Evolutionary conservation across 2,797 vertebrate species (phyloP), one percentile per base, ranked within the genome.

Genomic region (Cossypha caffra): DNA sequence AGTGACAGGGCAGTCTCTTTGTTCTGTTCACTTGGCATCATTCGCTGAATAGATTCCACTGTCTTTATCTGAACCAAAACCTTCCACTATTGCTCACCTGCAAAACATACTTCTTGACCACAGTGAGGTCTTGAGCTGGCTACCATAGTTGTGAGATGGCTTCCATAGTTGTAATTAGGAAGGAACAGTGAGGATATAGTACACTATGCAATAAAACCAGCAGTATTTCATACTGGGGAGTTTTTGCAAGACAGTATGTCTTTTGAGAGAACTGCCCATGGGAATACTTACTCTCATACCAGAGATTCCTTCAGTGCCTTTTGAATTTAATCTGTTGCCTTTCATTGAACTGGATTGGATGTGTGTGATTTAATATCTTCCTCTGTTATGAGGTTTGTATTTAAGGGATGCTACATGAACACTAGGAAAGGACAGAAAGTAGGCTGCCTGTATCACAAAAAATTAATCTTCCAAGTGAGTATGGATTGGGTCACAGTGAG

Each of bases 1-100:
- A 93, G 74, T 91, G 73, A 78, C 61, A 94, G 68, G n/a, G 25
- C 61, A 94, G n/a, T 78, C 59, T 96, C 62, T 85, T 86, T 91
- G 75, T 85, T 72, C 33, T 57, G 35, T 91, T 95, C 52, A 47
- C n/a, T 84, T 69, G 52, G 23, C 13, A 78, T 74, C 48, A 74
- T 71, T 92, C 48, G 57, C 59, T 63, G 21, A 51, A 20, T 19
- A 73, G 14, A 80, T 91, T 88, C 42, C 37, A 33, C 57, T 68
- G 69, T 10, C 29, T 90, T 20, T 61, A 24, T 69, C 47, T 84
- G 33, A 37, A 90, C 43, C 26, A 62, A 75, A 59, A 50, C 28
- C 13, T 74, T 72, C 35, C 25, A 23, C 35, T 63, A 7, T 17
- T 77, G 38, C 61, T 86, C 31, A 81, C 77, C 77, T 88, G 55